phyloP scores from a whole-genome alignment of 2,113 vertebrate genomes.

The Marmota flaviventris region DNA sequence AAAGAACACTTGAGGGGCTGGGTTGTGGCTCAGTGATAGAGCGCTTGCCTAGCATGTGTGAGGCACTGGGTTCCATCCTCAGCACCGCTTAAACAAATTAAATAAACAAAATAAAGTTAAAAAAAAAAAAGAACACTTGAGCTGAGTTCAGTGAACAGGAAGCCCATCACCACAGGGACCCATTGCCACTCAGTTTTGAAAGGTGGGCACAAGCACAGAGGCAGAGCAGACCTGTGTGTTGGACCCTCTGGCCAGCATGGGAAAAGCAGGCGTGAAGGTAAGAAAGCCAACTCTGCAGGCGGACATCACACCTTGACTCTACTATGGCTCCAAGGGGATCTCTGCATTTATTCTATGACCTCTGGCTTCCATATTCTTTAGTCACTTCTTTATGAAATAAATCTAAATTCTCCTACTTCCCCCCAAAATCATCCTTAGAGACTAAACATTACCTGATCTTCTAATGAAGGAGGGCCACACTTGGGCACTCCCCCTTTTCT shows the following conservation, averaged over 20 bases:
- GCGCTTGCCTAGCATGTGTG: too few species aligned
- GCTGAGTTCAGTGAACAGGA: neutral
- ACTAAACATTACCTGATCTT: neutral
- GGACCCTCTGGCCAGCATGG: neutral
- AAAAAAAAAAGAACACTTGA: neutral
- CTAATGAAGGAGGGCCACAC: neutral
- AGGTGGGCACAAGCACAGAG: neutral
- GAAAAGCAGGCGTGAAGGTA: neutral
- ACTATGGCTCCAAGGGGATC: neutral
- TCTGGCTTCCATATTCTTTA: neutral
- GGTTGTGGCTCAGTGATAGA: too few species aligned
- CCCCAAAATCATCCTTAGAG: neutral
- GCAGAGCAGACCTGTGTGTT: neutral
- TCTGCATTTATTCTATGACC: neutral
- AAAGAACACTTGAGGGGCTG: neutral
- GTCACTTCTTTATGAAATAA: neutral
- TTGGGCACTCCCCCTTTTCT: neutral
- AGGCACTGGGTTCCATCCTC: too few species aligned
- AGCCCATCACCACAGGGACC: neutral
- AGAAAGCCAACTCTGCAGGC: neutral
- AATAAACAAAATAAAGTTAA: too few species aligned
- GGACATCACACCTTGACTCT: neutral
- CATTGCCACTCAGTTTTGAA: neutral
- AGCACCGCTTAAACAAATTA: too few species aligned
- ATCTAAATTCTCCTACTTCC: neutral